These are phyloP conservation scores for Clarias pachynema DNA, from an alignment of 2,797 vertebrate species.

Conservation along the genomic window DNA sequence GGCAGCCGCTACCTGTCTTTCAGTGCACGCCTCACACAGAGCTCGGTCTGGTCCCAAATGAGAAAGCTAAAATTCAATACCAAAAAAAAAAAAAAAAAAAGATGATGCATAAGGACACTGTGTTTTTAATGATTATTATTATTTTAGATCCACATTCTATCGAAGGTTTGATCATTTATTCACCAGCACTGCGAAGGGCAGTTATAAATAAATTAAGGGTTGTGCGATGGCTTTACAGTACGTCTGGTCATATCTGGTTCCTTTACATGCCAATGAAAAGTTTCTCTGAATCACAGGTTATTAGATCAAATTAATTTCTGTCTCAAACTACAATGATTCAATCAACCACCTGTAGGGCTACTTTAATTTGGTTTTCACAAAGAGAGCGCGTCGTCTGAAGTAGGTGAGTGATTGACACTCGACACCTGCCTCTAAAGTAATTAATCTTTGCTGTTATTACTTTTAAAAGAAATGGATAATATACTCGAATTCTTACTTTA, in stretches of 20 bases:
- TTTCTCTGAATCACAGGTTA: constrained; percentile 45
- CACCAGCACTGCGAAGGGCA: not conserved
- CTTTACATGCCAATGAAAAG: constrained; percentile 51
- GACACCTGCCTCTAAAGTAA: constrained; percentile 9
- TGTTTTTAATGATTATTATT: not conserved
- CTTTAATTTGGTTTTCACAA: constrained; percentile 22
- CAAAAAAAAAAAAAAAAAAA: not conserved
- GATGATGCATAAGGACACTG: not conserved
- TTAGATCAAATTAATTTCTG: constrained; percentile 49
- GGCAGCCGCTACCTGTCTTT: constrained; percentile 43
- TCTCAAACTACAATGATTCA: constrained; percentile 52
- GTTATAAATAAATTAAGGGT: not conserved
- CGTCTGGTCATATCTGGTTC: constrained; percentile 14
- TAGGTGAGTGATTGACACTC: constrained; percentile 15
- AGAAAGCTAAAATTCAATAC: not conserved
- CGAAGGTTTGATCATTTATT: not conserved
- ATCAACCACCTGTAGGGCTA: constrained; percentile 20
- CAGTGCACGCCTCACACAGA: not conserved
- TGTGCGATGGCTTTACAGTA: not conserved
- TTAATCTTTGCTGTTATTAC: not conserved
- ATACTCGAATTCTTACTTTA: not conserved
- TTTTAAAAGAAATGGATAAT: not conserved
- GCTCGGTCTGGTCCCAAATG: not conserved
- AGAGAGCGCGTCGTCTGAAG: not conserved
- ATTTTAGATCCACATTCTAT: not conserved